Conservation (phyloP, 2,113 vertebrate genomes). For the Nematolebias whitei region DNA sequence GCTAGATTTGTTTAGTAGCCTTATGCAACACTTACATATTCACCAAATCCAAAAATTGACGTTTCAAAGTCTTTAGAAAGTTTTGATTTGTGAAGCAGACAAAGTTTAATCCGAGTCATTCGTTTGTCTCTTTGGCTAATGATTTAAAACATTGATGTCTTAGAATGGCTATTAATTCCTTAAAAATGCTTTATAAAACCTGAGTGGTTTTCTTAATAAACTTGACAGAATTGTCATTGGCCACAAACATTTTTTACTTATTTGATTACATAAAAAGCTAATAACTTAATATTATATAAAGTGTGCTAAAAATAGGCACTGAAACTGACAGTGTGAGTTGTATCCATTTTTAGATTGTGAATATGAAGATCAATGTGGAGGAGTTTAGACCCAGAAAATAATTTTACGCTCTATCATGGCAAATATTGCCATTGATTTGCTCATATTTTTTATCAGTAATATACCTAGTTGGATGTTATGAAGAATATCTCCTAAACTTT, state of each 20-base stretch:
- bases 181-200: background rate
- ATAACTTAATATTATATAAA: too few species aligned
- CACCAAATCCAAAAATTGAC: background rate
- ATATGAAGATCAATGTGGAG: too few species aligned
- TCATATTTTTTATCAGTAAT: too few species aligned
- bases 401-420: too few species aligned
- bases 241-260: background rate
- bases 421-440: too few species aligned
- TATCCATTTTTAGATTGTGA: too few species aligned
- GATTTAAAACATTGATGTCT: background rate
- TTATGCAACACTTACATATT: constrained; percentile 9
- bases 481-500: too few species aligned
- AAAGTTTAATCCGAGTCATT: constrained; percentile 2
- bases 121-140: constrained; percentile 4
- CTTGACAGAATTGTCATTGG: background rate
- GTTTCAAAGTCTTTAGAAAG: background rate
- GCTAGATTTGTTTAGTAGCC: background rate
- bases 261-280: background rate
- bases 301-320: too few species aligned
- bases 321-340: too few species aligned
- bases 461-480: too few species aligned
- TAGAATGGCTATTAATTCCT: background rate
- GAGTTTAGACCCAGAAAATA: too few species aligned
- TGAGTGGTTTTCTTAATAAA: background rate
- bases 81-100: background rate